Evolutionary conservation across 2,113 vertebrate genomes (phyloP), one percentile per base, ranked within the genome.

Genomic region (Hystrix brachyura): DNA sequence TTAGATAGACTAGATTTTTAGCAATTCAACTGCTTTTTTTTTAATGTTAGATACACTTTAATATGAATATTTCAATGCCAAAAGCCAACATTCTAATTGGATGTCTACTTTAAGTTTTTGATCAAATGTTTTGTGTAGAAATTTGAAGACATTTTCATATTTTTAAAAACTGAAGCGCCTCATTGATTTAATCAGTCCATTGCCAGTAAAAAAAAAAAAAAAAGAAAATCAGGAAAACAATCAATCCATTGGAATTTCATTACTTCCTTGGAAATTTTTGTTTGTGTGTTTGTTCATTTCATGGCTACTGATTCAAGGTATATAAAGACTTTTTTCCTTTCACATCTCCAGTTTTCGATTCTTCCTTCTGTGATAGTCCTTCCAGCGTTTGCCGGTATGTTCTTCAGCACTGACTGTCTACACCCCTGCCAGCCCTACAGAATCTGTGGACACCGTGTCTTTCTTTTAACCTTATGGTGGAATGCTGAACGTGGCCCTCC

Each of bases 141-240:
- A 83, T 5, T 29, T 95, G 67, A 94, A 76, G 10, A 4, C 21
- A 21, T 57, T 29, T 82, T 91, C 23, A 71, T 60, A 59, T 60
- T 71, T 87, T 65, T 51, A 23, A 86, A 93, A 97, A 27, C 34
- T 71, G 60, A 21, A 69, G 29, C 21, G 62, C 11, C 10, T 94
- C 80, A 62, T 34, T 83, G 34, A 93, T 74, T 89, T 38, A 62
- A 59, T 81, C 48, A 88, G n/a, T 65, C 83, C 25, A 71, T 15
- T 88, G 21, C 43, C 72, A 91, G 23, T 65, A 78, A 94, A 84
- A 93, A 23, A n/a, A 29, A 80, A 91, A 94, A 96, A 92, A 90
- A 94, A 21, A 34, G 38, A 81, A 89, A 91, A 96, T 64, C 12
- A 93, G 38, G 43, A 94, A 90, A 95, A 95, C 53, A 96, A 59